Percentiles rank a stretch among this genome's conserved stretches.
Conservation (phyloP, 1,140 invertebrate species). For the Drosophila chauvacae region DNA sequence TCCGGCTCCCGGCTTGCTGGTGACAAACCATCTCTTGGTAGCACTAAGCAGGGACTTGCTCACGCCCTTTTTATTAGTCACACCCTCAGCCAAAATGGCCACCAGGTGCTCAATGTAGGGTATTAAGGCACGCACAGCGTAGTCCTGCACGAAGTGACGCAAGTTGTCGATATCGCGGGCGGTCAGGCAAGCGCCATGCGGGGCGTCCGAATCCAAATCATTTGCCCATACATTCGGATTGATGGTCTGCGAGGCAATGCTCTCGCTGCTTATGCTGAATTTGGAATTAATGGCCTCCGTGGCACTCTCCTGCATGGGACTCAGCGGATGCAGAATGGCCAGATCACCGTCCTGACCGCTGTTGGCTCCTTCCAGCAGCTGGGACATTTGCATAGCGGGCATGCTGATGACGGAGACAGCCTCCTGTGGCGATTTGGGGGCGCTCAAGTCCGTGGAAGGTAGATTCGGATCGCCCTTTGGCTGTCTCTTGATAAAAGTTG, state of each 20-base stretch:
- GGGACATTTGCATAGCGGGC: constrained; percentile 84
- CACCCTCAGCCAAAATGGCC: constrained; percentile 92
- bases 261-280: constrained; percentile 86
- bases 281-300: constrained; percentile 80
- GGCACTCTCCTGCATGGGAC: constrained; percentile 85
- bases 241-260: constrained; percentile 85
- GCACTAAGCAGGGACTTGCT: constrained; percentile 96
- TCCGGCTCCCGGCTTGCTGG: constrained; percentile 91
- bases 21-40: constrained; percentile 97
- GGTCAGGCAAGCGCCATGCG: constrained; percentile 91
- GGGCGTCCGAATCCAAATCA: constrained; percentile 85
- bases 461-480: constrained; percentile 85
- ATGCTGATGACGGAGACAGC: constrained; percentile 85
- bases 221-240: constrained; percentile 87
- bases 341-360: constrained; percentile 63
- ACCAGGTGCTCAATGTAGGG: constrained; percentile 96
- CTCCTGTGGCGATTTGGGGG: constrained; percentile 87
- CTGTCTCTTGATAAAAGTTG: constrained; percentile 89
- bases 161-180: constrained; percentile 93
- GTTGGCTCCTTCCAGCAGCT: constrained; percentile 56
- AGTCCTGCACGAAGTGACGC: constrained; percentile 94
- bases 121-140: constrained; percentile 93
- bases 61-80: constrained; percentile 95
- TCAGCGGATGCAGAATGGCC: constrained; percentile 87
- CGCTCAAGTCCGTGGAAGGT: constrained; percentile 87